Conservation (phyloP, 2,797 vertebrate genomes). For the Bucorvus abyssinicus region DNA sequence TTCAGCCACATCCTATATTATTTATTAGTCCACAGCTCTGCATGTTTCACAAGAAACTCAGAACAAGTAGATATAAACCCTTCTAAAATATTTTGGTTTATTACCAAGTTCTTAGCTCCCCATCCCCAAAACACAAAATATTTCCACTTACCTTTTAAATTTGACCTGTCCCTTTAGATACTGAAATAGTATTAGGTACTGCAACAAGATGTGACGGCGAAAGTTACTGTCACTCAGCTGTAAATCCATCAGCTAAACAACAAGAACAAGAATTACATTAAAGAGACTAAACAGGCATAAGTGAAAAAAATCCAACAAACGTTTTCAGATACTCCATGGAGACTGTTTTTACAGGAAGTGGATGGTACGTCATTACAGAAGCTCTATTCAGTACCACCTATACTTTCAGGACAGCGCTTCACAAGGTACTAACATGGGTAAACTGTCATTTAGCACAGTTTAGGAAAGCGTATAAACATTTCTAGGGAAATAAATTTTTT, state of each 20-base stretch:
- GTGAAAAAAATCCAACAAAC: neutral
- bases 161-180: slow-evolving; percentile 98
- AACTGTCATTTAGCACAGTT: neutral
- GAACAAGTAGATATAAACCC: neutral
- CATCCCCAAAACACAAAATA: neutral
- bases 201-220: slow-evolving; percentile 93
- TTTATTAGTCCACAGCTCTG: neutral
- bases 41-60: neutral
- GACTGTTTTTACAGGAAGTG: neutral
- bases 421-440: neutral
- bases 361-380: neutral
- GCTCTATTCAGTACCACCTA: neutral
- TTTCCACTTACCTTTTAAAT: slow-evolving; percentile 90
- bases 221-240: slow-evolving; percentile 99
- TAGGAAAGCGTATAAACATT: neutral
- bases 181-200: slow-evolving; percentile 98
- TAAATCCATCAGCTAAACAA: slow-evolving; percentile 93
- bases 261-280: neutral
- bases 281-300: neutral
- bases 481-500: neutral
- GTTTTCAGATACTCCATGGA: neutral
- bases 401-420: neutral
- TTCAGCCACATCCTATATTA: neutral
- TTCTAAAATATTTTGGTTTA: neutral
- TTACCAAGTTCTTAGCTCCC: neutral